These are phyloP conservation scores for Cephonodes hylas DNA, from an alignment of 2,888 invertebrate species.

Conservation along the genomic window DNA sequence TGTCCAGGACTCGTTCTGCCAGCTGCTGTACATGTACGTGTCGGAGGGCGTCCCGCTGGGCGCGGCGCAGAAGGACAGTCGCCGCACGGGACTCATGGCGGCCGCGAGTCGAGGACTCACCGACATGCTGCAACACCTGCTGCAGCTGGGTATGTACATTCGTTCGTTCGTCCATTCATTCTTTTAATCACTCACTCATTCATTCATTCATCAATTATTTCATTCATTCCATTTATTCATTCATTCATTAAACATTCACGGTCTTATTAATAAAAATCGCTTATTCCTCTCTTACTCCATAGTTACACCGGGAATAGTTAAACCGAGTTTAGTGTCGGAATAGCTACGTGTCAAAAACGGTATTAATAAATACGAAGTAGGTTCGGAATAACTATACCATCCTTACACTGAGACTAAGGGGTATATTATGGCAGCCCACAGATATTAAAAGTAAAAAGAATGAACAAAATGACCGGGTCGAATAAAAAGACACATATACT, in stretches of 20 bases:
- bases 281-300: too few relatives aligned
- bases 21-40: conserved; percentile 88
- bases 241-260: neutral
- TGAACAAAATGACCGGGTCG: too few relatives aligned
- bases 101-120: conserved; percentile 87
- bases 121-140: conserved; percentile 84
- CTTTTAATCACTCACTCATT: neutral
- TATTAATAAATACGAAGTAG: too few relatives aligned
- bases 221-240: neutral
- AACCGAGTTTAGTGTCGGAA: too few relatives aligned
- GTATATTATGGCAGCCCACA: too few relatives aligned
- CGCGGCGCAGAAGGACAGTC: conserved; percentile 84
- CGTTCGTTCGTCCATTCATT: neutral
- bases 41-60: conserved; percentile 89
- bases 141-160: conserved; percentile 81
- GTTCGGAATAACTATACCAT: too few relatives aligned
- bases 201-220: neutral
- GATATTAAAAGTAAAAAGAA: too few relatives aligned
- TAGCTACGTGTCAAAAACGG: too few relatives aligned
- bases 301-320: too few relatives aligned
- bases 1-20: conserved; percentile 87
- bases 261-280: neutral
- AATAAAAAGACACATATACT: too few relatives aligned
- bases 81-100: conserved; percentile 88
- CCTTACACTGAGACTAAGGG: too few relatives aligned